These are phyloP conservation scores for Eupithecia exiguata DNA, from an alignment of 2,888 invertebrate species.

Conservation along the genomic window DNA sequence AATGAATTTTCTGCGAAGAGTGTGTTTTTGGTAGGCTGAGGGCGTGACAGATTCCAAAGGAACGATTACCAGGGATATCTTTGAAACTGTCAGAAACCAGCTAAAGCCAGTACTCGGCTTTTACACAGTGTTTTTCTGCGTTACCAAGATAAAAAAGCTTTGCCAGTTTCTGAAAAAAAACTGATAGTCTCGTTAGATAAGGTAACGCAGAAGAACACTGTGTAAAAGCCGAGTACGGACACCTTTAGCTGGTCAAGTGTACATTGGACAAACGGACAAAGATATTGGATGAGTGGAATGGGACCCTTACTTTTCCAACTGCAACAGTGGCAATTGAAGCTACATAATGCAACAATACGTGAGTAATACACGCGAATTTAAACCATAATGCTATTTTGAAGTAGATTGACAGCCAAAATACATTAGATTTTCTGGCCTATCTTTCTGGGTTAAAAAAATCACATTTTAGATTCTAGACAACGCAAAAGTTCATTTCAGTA, in stretches of 20 bases:
- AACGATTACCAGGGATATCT: not conserved
- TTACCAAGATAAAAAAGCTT: not conserved
- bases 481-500: too few species aligned
- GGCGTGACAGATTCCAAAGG: not conserved
- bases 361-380: not conserved
- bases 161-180: not conserved
- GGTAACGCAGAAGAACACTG: not conserved
- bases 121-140: not conserved
- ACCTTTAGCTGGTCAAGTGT: too few species aligned
- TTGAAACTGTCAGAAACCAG: not conserved
- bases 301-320: too few species aligned
- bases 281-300: too few species aligned
- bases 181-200: not conserved
- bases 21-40: not conserved
- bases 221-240: not conserved
- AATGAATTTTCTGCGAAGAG: not conserved
- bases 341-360: not conserved
- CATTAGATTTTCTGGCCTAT: too few species aligned
- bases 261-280: too few species aligned
- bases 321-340: too few species aligned
- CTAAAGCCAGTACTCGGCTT: not conserved
- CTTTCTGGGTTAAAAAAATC: too few species aligned
- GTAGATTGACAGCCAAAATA: too few species aligned
- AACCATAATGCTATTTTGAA: not conserved
- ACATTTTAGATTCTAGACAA: too few species aligned